Evolutionary conservation across 53 echinoderm and acorn worm species (phyloP).

Genomic region (Arbacia lixula): DNA sequence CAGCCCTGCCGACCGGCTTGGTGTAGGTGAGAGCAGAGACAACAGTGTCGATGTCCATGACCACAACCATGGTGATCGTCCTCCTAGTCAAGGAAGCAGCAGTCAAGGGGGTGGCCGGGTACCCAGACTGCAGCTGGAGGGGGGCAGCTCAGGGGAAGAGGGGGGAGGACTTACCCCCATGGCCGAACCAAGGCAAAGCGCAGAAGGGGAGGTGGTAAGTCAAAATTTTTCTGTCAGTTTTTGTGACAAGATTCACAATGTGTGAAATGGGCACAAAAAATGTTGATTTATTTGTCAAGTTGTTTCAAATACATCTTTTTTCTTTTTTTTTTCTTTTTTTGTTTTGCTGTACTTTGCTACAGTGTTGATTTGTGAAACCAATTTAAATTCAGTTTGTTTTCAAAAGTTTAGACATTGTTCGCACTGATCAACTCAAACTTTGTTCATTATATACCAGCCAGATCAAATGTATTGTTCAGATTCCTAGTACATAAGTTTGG

Average conservation of each 20-base stretch:
- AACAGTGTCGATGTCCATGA: conserved; percentile 6
- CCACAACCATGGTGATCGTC: not conserved
- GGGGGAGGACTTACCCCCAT: conserved; percentile 35
- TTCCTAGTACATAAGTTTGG: too few relatives aligned
- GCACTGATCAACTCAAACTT: too few relatives aligned
- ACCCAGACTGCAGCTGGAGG: conserved; percentile 82
- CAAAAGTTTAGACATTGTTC: too few relatives aligned
- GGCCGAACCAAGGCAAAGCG: conserved; percentile 73
- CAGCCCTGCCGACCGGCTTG: conserved; percentile 7
- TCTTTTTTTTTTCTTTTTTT: not conserved
- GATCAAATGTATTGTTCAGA: too few relatives aligned
- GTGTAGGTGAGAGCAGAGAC: conserved; percentile 48
- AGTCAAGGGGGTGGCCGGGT: not conserved
- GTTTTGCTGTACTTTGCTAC: too few relatives aligned
- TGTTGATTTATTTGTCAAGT: not conserved
- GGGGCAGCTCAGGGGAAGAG: conserved; percentile 92
- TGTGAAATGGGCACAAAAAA: too few relatives aligned
- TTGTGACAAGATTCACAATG: too few relatives aligned
- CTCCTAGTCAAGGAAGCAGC: not conserved
- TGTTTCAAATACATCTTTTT: not conserved
- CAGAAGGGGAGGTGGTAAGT: conserved; percentile 89
- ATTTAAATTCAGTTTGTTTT: too few relatives aligned
- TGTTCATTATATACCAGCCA: too few relatives aligned
- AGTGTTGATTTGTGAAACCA: too few relatives aligned
- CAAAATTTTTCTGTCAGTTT: not conserved